Conservation (phyloP, 2,888 invertebrate species). For the Spatulosminthurus flaviceps region DNA sequence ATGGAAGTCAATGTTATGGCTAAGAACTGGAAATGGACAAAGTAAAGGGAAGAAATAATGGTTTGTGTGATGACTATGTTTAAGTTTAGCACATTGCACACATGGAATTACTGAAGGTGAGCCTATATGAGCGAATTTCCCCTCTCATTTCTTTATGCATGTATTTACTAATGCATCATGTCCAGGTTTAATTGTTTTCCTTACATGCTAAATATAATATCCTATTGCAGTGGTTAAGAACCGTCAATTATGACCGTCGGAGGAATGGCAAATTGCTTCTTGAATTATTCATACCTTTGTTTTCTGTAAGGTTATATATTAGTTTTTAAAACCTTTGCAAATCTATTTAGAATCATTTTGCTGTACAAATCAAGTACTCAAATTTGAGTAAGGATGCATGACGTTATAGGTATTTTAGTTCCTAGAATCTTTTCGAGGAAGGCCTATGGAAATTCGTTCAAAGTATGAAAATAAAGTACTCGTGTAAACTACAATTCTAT, state of each 20-base stretch:
- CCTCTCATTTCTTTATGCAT: slow-evolving; percentile 3
- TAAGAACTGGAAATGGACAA: background rate
- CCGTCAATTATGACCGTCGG: slow-evolving; percentile 22
- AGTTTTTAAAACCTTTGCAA: background rate
- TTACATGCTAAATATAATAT: too few species aligned
- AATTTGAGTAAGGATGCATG: too few species aligned
- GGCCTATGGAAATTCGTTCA: too few species aligned
- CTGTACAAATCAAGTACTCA: too few species aligned
- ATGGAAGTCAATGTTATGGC: slow-evolving; percentile 26
- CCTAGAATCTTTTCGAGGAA: too few species aligned
- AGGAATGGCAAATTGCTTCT: background rate
- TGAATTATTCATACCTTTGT: slow-evolving; percentile 26
- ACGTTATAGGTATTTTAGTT: too few species aligned
- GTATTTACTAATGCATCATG: background rate
- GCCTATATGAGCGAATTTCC: background rate
- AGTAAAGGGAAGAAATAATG: background rate
- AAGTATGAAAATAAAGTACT: too few species aligned
- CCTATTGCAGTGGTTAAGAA: background rate
- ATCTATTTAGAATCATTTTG: too few species aligned
- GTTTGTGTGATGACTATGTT: background rate
- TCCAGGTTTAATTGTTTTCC: background rate
- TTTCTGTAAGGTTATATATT: background rate
- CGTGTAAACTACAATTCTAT: too few species aligned
- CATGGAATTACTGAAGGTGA: slow-evolving; percentile 29
- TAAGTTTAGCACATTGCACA: background rate